Conservation (phyloP, 2,797 vertebrate species). For the Antennarius maculatus region DNA sequence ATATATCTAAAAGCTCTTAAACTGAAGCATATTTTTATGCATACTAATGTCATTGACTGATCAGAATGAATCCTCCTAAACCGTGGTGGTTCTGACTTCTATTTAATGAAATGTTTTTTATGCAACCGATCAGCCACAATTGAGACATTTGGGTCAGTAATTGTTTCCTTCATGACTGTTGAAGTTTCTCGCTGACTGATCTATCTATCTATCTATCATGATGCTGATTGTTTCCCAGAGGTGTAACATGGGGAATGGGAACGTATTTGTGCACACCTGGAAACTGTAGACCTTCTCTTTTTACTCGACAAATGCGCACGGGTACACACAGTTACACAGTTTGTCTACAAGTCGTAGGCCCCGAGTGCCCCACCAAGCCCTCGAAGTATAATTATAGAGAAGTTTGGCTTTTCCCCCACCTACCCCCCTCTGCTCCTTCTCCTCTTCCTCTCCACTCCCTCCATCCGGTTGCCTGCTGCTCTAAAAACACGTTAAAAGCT, state of each 20-base stretch:
- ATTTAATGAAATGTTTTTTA: too few relatives aligned
- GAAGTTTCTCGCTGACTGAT: too few relatives aligned
- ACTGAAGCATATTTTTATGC: too few relatives aligned
- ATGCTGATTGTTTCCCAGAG: constrained; percentile 35
- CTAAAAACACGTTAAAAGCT: constrained; percentile 80
- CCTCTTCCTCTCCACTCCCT: constrained; percentile 59
- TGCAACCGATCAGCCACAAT: too few relatives aligned
- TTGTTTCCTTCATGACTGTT: too few relatives aligned
- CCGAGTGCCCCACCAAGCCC: constrained; percentile 62
- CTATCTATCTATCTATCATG: too few relatives aligned
- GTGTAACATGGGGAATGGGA: constrained; percentile 49
- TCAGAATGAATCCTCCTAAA: too few relatives aligned
- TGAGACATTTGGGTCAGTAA: too few relatives aligned
- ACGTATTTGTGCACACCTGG: constrained; percentile 41
- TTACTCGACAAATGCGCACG: constrained; percentile 40
- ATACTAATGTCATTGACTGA: too few relatives aligned
- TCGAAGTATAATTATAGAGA: constrained; percentile 80
- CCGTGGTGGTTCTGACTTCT: too few relatives aligned
- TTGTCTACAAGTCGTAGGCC: constrained; percentile 61
- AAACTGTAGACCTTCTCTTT: constrained; percentile 65
- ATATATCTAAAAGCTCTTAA: too few relatives aligned
- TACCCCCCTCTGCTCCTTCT: constrained; percentile 44
- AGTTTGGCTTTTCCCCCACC: constrained; percentile 52
- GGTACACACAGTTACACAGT: constrained; percentile 43
- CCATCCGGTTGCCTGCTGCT: constrained; percentile 85